Evolutionary conservation across 2,113 vertebrate genomes (phyloP).

Genomic region (Ceyx melanurus): DNA sequence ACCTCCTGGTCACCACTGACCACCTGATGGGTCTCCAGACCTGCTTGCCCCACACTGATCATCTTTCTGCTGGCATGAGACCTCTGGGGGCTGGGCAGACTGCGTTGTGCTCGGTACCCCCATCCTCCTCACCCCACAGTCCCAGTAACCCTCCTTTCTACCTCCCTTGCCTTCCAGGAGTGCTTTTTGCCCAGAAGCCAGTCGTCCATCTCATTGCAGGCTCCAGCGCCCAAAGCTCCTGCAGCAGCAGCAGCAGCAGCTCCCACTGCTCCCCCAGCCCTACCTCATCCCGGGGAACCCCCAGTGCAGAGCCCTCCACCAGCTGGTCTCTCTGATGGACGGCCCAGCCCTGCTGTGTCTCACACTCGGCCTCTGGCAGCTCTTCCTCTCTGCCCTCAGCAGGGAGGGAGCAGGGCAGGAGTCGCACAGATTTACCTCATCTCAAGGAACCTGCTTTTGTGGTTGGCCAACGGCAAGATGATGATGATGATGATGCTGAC

Average conservation of each 20-base stretch:
- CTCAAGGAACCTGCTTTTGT: conserved; percentile 64
- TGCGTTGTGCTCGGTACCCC: not conserved
- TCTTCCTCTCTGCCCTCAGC: not conserved
- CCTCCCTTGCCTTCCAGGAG: conserved; percentile 51
- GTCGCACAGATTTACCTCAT: conserved; percentile 74
- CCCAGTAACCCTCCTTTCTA: not conserved
- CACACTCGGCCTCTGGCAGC: conserved; percentile 26
- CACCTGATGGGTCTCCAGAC: not conserved
- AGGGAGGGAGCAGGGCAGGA: not conserved
- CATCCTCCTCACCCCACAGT: accelerated
- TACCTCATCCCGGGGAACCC: conserved; percentile 81
- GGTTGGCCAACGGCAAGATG: conserved; percentile 34
- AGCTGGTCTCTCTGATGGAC: conserved; percentile 81
- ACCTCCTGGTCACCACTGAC: not conserved
- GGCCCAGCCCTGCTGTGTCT: not conserved
- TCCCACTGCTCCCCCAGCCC: conserved; percentile 82
- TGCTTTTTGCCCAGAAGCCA: conserved; percentile 84
- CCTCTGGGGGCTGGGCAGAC: accelerated
- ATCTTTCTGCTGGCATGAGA: not conserved
- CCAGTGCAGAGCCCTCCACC: conserved; percentile 81
- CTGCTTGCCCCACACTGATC: not conserved
- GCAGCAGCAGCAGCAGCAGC: conserved; percentile 71
- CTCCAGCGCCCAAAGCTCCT: conserved; percentile 72
- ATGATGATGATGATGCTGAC: not conserved
- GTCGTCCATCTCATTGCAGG: conserved; percentile 79